These are phyloP conservation scores for Nanorana parkeri DNA, from an alignment of 2,113 vertebrate species.

Conservation along the genomic window DNA sequence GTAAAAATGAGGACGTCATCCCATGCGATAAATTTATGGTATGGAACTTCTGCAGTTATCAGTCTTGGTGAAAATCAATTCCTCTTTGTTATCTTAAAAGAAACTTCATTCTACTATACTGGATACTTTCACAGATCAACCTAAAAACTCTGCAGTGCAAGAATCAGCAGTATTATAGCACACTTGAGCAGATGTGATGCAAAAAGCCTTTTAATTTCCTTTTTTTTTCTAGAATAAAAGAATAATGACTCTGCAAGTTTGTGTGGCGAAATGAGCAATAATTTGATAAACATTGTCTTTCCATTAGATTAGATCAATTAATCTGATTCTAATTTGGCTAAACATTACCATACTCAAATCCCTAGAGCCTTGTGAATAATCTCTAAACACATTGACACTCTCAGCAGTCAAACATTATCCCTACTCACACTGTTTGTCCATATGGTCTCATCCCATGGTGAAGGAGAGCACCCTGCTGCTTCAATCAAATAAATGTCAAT, in stretches of 20 bases:
- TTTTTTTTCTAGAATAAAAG: conserved; percentile 66
- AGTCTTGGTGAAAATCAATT: too few relatives aligned
- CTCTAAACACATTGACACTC: conserved; percentile 84
- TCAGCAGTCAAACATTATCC: conserved; percentile 84
- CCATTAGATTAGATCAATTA: conserved; percentile 89
- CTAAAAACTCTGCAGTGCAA: conserved; percentile 61
- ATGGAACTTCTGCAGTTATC: too few relatives aligned
- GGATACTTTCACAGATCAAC: conserved; percentile 70
- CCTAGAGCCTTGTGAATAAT: conserved; percentile 82
- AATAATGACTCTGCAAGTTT: conserved; percentile 81
- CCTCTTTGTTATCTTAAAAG: too few relatives aligned
- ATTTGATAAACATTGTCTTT: conserved; percentile 88
- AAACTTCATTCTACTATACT: conserved; percentile 70
- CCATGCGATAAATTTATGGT: too few relatives aligned
- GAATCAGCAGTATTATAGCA: conserved; percentile 63
- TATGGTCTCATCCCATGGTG: conserved; percentile 84
- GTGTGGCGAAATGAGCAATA: conserved; percentile 82
- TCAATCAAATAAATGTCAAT: conserved; percentile 93
- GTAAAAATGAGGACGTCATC: too few relatives aligned
- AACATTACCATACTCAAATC: conserved; percentile 80
- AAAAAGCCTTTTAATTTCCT: conserved; percentile 75
- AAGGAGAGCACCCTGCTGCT: conserved; percentile 84
- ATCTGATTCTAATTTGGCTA: conserved; percentile 91
- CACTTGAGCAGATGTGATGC: conserved; percentile 78
- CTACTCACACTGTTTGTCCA: conserved; percentile 81